Percentiles rank a stretch among this genome's conserved stretches.
Conservation (phyloP, 2,113 vertebrate species). For the Ictalurus furcatus region DNA sequence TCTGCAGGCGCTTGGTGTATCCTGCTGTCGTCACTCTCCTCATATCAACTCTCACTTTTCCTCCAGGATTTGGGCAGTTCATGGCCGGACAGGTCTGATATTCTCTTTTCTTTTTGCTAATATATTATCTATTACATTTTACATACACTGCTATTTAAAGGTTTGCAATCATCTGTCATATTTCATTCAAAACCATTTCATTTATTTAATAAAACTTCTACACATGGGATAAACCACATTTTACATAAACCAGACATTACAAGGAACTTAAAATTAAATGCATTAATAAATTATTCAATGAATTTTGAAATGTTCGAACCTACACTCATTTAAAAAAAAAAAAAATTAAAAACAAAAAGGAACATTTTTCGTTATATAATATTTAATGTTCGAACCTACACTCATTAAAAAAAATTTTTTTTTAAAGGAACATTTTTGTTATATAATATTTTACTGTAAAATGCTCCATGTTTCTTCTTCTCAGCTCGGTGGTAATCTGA, state of each 20-base stretch:
- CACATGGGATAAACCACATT: not conserved
- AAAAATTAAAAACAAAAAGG: no score
- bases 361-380: no score
- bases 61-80: conserved; percentile 95
- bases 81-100: conserved; percentile 94
- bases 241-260: no score
- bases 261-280: no score
- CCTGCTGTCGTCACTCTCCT: conserved; percentile 93
- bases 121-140: not conserved
- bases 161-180: not conserved
- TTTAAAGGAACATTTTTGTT: no score
- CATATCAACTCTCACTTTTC: conserved; percentile 92
- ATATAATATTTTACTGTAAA: not conserved
- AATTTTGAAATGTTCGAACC: not conserved
- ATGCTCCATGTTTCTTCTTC: not conserved
- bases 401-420: no score
- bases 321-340: no score
- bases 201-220: not conserved
- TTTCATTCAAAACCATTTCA: not conserved
- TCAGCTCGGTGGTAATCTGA: not conserved
- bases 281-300: not conserved
- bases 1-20: conserved; percentile 87
- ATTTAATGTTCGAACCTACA: no score
- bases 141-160: not conserved
- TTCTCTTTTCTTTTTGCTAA: not conserved